phyloP scores from a whole-genome alignment of 2,888 invertebrate genomes.

The Chorisops tibialis region DNA sequence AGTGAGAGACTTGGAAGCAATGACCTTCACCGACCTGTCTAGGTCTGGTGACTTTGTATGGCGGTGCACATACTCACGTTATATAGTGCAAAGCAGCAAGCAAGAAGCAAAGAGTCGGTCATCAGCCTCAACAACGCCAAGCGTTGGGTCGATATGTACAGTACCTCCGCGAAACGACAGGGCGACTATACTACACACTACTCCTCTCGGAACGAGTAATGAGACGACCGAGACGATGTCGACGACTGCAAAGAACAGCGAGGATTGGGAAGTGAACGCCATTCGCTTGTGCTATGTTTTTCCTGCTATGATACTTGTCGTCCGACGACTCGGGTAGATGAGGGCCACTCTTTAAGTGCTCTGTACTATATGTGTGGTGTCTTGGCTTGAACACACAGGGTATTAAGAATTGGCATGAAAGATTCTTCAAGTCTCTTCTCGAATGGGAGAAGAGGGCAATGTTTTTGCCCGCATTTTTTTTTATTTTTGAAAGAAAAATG shows the following conservation, averaged over 20 bases:
- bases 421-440: no score
- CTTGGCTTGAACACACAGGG: no score
- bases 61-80: conserved; percentile 19
- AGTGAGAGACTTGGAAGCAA: conserved; percentile 52
- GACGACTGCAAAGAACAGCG: not conserved
- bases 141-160: conserved; percentile 22
- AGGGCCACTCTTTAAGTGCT: no score
- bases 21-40: conserved; percentile 54
- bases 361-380: no score
- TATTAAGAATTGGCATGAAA: no score
- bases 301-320: not conserved
- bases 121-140: conserved; percentile 28
- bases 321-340: no score
- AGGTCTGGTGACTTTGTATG: conserved; percentile 32
- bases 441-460: no score
- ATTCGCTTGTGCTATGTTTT: not conserved
- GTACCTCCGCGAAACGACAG: no score
- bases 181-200: no score
- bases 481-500: no score
- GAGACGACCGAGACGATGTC: conserved; percentile 2
- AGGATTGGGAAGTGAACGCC: not conserved
- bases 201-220: conserved; percentile 17
- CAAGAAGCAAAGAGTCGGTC: conserved; percentile 32
- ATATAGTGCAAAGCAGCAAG: conserved; percentile 27
- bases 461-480: no score